phyloP scores from a whole-genome alignment of 2,797 vertebrate species.

The Lacerta bilineata region DNA sequence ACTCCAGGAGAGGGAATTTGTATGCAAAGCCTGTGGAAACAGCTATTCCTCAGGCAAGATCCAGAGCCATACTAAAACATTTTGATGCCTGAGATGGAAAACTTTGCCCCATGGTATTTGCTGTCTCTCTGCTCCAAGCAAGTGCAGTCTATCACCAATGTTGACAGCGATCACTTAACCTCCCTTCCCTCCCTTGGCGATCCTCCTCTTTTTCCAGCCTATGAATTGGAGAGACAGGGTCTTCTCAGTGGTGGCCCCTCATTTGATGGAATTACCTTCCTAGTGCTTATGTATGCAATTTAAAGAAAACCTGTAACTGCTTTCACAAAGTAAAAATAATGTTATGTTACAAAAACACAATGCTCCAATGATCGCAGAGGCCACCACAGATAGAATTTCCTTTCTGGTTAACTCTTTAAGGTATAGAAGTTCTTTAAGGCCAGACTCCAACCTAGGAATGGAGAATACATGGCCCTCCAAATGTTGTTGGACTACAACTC shows the following conservation, averaged over 20 bases:
- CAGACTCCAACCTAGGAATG: not conserved
- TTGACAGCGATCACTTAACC: not conserved
- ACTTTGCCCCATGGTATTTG: no score
- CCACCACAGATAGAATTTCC: not conserved
- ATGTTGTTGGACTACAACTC: not conserved
- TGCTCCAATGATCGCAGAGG: not conserved
- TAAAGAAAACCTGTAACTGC: no score
- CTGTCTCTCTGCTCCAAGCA: not conserved
- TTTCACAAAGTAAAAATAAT: no score
- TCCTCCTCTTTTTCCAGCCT: not conserved
- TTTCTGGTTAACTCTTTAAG: not conserved
- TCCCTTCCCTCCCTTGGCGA: not conserved
- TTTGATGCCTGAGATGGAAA: not conserved
- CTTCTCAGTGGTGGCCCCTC: not conserved
- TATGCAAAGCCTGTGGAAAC: not conserved
- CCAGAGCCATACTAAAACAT: not conserved
- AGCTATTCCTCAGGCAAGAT: no score
- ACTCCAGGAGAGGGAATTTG: not conserved
- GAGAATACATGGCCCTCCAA: not conserved
- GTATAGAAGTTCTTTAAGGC: not conserved
- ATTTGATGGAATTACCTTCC: not conserved
- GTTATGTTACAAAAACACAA: not conserved
- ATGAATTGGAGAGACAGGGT: not conserved
- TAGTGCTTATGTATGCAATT: not conserved
- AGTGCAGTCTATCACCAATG: not conserved